A percentile compares a stretch with the other conserved stretches of the same genome.
Evolutionary conservation across 2,113 vertebrate species (phyloP).

Genomic region (Calyptommatus sinebrachiatus): DNA sequence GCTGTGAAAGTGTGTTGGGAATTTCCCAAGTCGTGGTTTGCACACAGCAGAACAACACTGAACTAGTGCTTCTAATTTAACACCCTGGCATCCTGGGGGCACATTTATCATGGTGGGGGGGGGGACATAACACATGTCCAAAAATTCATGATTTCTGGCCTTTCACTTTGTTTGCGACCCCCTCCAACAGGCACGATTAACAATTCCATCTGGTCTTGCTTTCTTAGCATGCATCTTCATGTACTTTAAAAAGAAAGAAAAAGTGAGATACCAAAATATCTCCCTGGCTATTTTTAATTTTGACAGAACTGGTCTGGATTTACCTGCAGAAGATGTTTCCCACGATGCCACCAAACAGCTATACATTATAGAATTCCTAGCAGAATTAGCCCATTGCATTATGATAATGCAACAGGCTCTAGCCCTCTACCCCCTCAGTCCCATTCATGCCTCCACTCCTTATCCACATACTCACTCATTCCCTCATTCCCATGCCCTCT

Average conservation of each 20-base stretch:
- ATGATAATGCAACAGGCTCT: too few relatives aligned
- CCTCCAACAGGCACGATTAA: conserved; percentile 25
- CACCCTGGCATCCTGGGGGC: conserved; percentile 31
- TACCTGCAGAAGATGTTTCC: neutral
- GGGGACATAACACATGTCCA: conserved; percentile 19
- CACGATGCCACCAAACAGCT: too few relatives aligned
- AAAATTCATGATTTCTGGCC: conserved; percentile 25
- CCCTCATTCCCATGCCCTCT: too few relatives aligned
- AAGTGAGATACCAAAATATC: neutral
- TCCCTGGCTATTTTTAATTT: neutral
- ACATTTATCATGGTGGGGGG: conserved; percentile 18
- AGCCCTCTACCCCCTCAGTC: too few relatives aligned
- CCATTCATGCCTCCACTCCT: too few relatives aligned
- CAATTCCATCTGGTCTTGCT: conserved; percentile 23
- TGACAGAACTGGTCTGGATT: neutral
- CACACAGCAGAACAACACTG: conserved; percentile 19
- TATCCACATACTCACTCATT: too few relatives aligned
- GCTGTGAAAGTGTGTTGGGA: conserved; percentile 29
- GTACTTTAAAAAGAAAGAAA: neutral
- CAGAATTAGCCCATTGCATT: too few relatives aligned
- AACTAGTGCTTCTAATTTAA: conserved; percentile 33
- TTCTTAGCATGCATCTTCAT: conserved; percentile 20
- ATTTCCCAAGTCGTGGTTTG: conserved; percentile 22
- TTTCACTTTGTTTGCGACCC: conserved; percentile 26
- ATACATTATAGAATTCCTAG: too few relatives aligned